Evolutionary conservation across 2,113 vertebrate genomes (phyloP).

Genomic region (Galeopterus variegatus): DNA sequence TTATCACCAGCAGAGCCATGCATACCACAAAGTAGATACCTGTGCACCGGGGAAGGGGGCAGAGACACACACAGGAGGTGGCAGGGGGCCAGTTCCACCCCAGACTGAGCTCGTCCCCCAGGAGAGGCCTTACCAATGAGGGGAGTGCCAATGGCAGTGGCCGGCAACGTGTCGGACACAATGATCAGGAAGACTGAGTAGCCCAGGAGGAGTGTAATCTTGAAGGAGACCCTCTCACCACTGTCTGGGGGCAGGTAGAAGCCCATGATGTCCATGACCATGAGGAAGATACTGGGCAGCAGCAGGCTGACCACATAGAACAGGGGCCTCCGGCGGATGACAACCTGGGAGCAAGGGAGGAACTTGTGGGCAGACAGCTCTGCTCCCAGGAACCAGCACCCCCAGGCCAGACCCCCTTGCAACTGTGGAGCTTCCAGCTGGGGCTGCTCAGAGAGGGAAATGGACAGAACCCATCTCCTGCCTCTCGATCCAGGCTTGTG

Average conservation of each 20-base stretch:
- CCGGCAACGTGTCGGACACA: slow-evolving; percentile 96
- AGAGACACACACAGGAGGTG: rapidly evolving
- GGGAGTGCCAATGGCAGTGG: slow-evolving; percentile 96
- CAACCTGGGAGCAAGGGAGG: slow-evolving; percentile 89
- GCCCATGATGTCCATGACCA: slow-evolving; percentile 98
- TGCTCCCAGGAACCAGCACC: background rate
- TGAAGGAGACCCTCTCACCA: slow-evolving; percentile 98
- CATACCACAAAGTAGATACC: slow-evolving; percentile 98
- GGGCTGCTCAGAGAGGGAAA: background rate
- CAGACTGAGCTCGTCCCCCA: background rate
- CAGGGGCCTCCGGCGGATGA: slow-evolving; percentile 96
- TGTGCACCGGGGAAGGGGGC: slow-evolving; percentile 68
- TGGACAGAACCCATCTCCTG: background rate
- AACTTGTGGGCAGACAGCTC: background rate
- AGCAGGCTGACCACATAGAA: slow-evolving; percentile 97
- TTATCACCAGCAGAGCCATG: slow-evolving; percentile 98
- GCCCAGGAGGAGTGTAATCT: slow-evolving; percentile 97
- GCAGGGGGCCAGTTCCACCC: rapidly evolving
- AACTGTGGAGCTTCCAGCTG: background rate
- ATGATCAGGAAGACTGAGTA: slow-evolving; percentile 99
- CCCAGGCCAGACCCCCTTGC: background rate
- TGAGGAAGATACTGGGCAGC: slow-evolving; percentile 97
- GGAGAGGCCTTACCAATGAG: slow-evolving; percentile 92
- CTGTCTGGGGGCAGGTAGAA: slow-evolving; percentile 99
- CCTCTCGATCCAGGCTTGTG: background rate